Conservation (phyloP, 2,113 vertebrate species). For the Andinoacara biseriatus region DNA sequence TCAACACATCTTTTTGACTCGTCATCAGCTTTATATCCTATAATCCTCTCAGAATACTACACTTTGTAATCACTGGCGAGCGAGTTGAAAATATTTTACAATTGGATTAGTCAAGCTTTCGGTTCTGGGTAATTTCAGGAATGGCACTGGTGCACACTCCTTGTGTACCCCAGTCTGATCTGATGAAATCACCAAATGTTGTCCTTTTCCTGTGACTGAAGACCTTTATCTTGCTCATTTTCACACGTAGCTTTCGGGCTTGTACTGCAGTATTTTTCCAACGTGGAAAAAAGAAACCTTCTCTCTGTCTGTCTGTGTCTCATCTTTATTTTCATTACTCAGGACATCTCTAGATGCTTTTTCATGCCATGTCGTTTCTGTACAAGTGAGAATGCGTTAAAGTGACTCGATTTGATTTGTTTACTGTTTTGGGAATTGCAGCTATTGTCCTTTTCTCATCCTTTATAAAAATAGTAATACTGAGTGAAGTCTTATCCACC, state of each 20-base stretch:
- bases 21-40: slow-evolving; percentile 6
- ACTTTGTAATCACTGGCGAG: neutral
- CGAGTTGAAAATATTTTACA: neutral
- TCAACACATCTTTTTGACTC: slow-evolving; percentile 16
- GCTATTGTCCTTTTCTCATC: neutral
- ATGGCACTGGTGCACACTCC: neutral
- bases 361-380: neutral
- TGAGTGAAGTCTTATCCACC: neutral
- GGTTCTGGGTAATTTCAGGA: neutral
- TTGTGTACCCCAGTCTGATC: neutral
- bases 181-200: neutral
- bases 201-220: neutral
- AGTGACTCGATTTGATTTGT: neutral
- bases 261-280: neutral
- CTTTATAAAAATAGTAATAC: neutral
- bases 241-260: neutral
- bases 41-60: slow-evolving; percentile 12
- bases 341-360: neutral
- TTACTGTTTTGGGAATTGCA: neutral
- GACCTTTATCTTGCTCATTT: neutral
- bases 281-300: neutral
- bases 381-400: neutral
- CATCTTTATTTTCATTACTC: neutral
- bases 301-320: neutral
- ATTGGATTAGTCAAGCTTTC: slow-evolving; percentile 12